Conservation (phyloP, 2,888 invertebrate genomes). For the Athalia cordata region DNA sequence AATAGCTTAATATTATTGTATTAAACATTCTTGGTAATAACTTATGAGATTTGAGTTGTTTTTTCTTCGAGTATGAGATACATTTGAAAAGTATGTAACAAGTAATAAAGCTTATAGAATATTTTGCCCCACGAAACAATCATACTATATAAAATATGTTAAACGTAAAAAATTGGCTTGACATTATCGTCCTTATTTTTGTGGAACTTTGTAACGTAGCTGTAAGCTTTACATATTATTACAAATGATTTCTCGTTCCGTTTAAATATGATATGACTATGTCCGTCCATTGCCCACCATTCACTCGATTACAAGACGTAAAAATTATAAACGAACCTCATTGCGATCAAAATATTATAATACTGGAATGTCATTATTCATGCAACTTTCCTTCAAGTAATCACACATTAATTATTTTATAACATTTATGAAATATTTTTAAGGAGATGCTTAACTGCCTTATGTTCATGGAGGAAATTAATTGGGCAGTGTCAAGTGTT, state of each 20-base stretch:
- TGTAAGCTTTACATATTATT: constrained; percentile 43
- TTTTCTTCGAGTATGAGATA: constrained; percentile 32
- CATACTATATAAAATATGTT: constrained; percentile 40
- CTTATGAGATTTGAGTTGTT: constrained; percentile 60
- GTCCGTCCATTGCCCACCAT: constrained; percentile 69
- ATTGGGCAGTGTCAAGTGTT: neutral
- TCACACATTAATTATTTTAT: constrained; percentile 11
- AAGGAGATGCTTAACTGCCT: constrained; percentile 6
- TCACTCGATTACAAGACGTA: constrained; percentile 49
- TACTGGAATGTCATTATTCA: constrained; percentile 38
- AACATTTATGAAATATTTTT: constrained; percentile 25
- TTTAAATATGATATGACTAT: constrained; percentile 70
- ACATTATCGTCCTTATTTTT: constrained; percentile 1
- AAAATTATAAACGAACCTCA: constrained; percentile 56
- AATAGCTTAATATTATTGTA: constrained; percentile 49
- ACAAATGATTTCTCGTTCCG: constrained; percentile 46
- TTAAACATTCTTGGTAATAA: constrained; percentile 63
- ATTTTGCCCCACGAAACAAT: constrained; percentile 31
- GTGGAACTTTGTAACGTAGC: constrained; percentile 20
- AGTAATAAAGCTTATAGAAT: constrained; percentile 41
- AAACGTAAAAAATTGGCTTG: constrained; percentile 37
- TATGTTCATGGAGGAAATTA: neutral
- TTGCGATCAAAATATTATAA: constrained; percentile 57
- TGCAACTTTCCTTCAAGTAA: constrained; percentile 8
- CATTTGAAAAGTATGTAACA: constrained; percentile 39